Base-by-base conservation (phyloP, 2,888 invertebrate genomes). In the Leucophora obtusa region DNA sequence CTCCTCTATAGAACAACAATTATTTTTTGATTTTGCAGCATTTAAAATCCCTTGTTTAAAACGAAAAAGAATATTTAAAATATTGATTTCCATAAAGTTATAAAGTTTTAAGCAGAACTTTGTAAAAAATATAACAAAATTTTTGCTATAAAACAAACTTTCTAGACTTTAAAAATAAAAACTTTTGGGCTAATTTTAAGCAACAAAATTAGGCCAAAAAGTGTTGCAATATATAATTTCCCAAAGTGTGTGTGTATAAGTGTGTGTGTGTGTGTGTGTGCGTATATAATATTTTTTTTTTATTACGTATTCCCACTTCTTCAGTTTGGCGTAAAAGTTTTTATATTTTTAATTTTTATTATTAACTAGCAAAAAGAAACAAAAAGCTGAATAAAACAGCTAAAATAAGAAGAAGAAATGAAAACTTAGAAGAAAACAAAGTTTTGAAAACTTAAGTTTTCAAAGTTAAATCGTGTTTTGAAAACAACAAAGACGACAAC, bases 131-230 rank as follows among this genome's bases (percentile, higher is more conserved):
- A 53, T 68, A 59, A 69, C 53, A 43, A 1, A 65, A 68, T 53
- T 65, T 76, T 65, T 73, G 51, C 28, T 77, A 56, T 66, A 66
- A 77, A 81, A 77, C 58, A 81, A 79, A 82, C 82, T 82, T 79
- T 74, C 79, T 72, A 82, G 76, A 82, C 76, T 75, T 77, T 51
- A 79, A 76, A 79, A 81, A 77, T 77, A 73, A 77, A 75, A 79
- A 71, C n/a, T 79, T 82, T 82, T 73, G 78, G 70, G 70, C 79
- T 76, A 75, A 68, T 81, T 82, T 79, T 72, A 65, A 73, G 33
- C 66, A 68, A 18, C 70, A 70, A 78, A 83, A 83, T 83, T 83
- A 79, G 83, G 83, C 76, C 82, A 83, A 76, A 82, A 82, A 83
- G 82, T 82, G 79, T 77, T 83, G 75, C 69, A 79, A 63, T 65